Evolutionary conservation across 1,140 invertebrate genomes (phyloP), one percentile per base, ranked within the genome.

Genomic region (Gonatopus flavifemur): DNA sequence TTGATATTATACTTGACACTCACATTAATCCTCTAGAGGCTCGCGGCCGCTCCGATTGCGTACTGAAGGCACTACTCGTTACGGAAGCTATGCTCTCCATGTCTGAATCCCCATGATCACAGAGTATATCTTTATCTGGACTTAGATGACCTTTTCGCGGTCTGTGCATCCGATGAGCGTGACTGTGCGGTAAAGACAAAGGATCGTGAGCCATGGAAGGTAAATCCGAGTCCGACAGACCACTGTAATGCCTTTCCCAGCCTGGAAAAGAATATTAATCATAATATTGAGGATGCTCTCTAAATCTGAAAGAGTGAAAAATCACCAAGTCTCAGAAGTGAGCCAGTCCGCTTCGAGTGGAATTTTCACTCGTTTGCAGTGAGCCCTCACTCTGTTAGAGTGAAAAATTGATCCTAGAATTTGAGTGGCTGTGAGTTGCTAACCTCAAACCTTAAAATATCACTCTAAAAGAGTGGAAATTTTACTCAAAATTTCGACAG

Each of bases 1-100:
- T n/a, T n/a, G n/a, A n/a, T n/a, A n/a, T n/a, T n/a, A n/a, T n/a
- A n/a, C n/a, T n/a, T n/a, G n/a, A 64, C 68, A 72, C 80, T 83
- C 81, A 89, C 88, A 86, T 86, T 63, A 85, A 75, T 62, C 78
- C 79, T 62, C 84, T 81, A 31, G 88, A 89, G 43, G 86, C 87
- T 53, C 88, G 81, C 12, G 90, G 90, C 62, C 90, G 79, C 80
- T 94, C 92, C 59, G 90, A 93, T 76, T 94, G 92, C 47, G 91
- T 94, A 61, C 91, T 93, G 76, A 94, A 93, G 66, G 91, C 89
- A 83, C 91, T 93, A 66, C 91, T 93, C 35, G 89, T 91, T 48
- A 91, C 87, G 36, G 88, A 90, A 35, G 84, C 88, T 45, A 92
- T 88, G 62, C 89, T 92, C 77, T 94, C 92, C 80, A 94, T 89